phyloP scores from a whole-genome alignment of 2,797 vertebrate species.

The Thalassophryne amazonica region DNA sequence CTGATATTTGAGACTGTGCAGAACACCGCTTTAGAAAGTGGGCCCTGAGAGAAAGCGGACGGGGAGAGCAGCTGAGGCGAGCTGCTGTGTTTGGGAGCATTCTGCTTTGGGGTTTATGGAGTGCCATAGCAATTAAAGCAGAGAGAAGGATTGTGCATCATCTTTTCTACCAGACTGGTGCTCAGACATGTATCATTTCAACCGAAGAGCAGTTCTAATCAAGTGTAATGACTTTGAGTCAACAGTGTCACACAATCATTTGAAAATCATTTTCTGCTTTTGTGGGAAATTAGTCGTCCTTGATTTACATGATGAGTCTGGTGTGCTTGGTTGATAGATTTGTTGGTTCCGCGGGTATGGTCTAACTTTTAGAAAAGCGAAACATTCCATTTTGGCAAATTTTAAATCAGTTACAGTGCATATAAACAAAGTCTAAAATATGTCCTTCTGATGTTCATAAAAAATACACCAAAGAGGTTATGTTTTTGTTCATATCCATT shows the following conservation, averaged over 20 bases:
- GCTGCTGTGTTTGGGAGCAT: constrained; percentile 44
- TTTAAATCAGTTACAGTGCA: too few species aligned
- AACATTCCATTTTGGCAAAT: too few species aligned
- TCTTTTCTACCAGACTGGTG: constrained; percentile 10
- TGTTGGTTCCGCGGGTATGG: not conserved
- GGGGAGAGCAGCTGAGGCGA: constrained; percentile 20
- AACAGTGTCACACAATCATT: constrained; percentile 25
- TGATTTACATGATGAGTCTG: constrained; percentile 9
- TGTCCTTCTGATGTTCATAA: too few species aligned
- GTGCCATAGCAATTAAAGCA: constrained; percentile 53
- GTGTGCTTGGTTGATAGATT: constrained; percentile 3
- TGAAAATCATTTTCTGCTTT: constrained; percentile 26
- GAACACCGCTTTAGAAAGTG: constrained; percentile 55
- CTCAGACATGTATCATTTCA: constrained; percentile 23
- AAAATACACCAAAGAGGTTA: too few species aligned
- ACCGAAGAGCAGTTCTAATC: constrained; percentile 33
- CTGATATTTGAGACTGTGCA: constrained; percentile 74
- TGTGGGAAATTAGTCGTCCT: constrained; percentile 14
- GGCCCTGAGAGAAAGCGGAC: constrained; percentile 23
- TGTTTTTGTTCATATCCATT: too few species aligned
- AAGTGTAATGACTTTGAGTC: constrained; percentile 34
- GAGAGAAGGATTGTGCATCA: constrained; percentile 18
- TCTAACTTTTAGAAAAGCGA: too few species aligned
- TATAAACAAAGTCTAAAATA: too few species aligned
- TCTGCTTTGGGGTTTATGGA: constrained; percentile 34